Conservation (phyloP, 2,113 vertebrate species). For the Turdus rufiventris region DNA sequence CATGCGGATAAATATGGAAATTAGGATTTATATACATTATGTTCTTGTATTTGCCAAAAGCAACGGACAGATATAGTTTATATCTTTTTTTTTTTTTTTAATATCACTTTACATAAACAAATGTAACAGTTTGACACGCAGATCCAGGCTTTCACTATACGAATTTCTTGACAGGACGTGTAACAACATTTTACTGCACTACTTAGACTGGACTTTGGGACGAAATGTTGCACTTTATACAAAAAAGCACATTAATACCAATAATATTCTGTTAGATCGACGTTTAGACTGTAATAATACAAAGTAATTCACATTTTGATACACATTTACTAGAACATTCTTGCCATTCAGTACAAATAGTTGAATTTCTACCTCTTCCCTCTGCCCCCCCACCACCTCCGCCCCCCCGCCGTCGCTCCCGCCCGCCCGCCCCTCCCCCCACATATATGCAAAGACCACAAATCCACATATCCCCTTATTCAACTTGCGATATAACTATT, state of each 20-base stretch:
- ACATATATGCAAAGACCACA: slow-evolving; percentile 95
- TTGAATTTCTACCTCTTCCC: slow-evolving; percentile 85
- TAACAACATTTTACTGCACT: slow-evolving; percentile 99
- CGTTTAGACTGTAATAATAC: slow-evolving; percentile 99
- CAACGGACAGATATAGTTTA: slow-evolving; percentile 91
- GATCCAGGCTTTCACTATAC: slow-evolving; percentile 99
- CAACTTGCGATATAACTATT: slow-evolving; percentile 92
- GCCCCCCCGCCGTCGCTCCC: not conserved
- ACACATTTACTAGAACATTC: slow-evolving; percentile 99
- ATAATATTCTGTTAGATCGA: slow-evolving; percentile 98
- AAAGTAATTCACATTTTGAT: slow-evolving; percentile 99
- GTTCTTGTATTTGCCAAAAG: slow-evolving; percentile 94
- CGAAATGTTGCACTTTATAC: slow-evolving; percentile 99
- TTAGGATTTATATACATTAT: slow-evolving; percentile 97
- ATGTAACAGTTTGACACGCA: slow-evolving; percentile 95
- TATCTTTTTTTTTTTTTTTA: slow-evolving; percentile 85
- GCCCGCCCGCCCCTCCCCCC: slow-evolving; percentile 48
- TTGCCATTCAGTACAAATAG: slow-evolving; percentile 97
- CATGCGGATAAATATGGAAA: slow-evolving; percentile 99
- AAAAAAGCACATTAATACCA: slow-evolving; percentile 99
- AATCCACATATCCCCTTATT: slow-evolving; percentile 88
- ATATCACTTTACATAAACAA: slow-evolving; percentile 99
- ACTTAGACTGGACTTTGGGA: slow-evolving; percentile 98
- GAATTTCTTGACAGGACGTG: slow-evolving; percentile 99
- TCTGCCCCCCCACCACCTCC: slow-evolving; percentile 76